Base-by-base conservation (phyloP, 1,140 invertebrate genomes). In the Microplitis demolitor region DNA sequence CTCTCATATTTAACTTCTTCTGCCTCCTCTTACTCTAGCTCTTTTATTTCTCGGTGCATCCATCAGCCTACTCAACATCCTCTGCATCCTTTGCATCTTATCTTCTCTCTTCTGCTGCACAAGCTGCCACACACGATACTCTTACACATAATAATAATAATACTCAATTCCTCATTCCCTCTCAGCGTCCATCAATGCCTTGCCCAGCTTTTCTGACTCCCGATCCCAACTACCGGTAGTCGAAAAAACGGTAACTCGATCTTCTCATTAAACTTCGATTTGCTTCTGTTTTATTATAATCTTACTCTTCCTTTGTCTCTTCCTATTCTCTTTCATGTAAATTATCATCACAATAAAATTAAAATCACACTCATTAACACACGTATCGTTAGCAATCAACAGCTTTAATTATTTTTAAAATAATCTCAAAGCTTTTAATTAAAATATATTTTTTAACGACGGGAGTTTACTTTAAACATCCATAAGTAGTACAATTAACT, bases 101-200 rank as follows among this genome's bases (percentile, higher is more conserved):
- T 68, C 37, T 45, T 77, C 39, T 53, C 53, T 63, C 60, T 73
- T 14, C 71, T 51, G 63, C 66, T 54, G 69, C 72, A 69, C 72
- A 69, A 72, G 56, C 72, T 39, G 35, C 53, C 71, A 24, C 64
- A 66, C 73, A 56, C 16, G 76, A 71, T 75, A 35, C 37, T 69
- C 9, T 66, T 76, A n/a, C 50, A 34, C 53, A 45, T 45, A 45
- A 45, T 45, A 45, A 45, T 8, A 45, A 45, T 45, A 11, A 45
- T 45, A 45, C 5, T 45, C 39, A 11, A 45, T 45, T 45, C 6
- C 11, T 45, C 5, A 2, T 8, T 45, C 11, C 11, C 6, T 11
- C 8, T 45, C 6, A 5, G 14, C 53, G 24, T 74, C 67, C 66
- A 73, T 73, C 72, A 73, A 69, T 64, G n/a, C 63, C 60, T 16